Evolutionary conservation across 2,113 vertebrate genomes (phyloP), one percentile per base, ranked within the genome.

Genomic region (Lophura nycthemera): DNA sequence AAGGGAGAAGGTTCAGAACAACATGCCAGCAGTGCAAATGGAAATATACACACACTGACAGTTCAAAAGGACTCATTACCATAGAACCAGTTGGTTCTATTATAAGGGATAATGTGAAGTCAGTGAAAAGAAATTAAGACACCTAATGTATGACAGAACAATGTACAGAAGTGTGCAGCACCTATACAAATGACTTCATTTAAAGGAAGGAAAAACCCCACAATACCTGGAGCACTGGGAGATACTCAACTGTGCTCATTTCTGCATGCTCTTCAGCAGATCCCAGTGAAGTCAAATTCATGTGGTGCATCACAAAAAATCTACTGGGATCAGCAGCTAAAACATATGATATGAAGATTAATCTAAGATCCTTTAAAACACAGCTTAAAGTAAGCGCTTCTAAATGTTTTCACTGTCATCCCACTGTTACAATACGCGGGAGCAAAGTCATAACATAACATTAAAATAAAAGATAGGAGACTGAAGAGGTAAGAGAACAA

Each of bases 61-160:
- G 86, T 89, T 73, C 83, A 82, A 95, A 96, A 96, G 86, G 38
- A 85, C 84, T 96, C 87, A 92, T 97, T 96, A 93, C 59, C 79
- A 90, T 32, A 84, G 88, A 96, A 86, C 32, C 72, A 94, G 64
- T 40, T 95, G 66, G 61, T 95, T 97, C 83, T 47, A 72, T 86
- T 96, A 78, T 54, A 75, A 82, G 34, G 52, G 73, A 54, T 40
- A 89, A 36, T n/a, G 21, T 6, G 75, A 86, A 96, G 77, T 32
- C 79, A 64, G 56, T 43, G 19, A 40, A 86, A 94, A 75, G 73
- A 97, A 94, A 95, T 3, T 30, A 74, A 95, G 65, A 74, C 27
- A 86, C 29, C 38, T 83, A 45, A 74, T n/a, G 32, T 29, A 92
- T 61, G 70, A 93, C 16, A 83, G 82, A 92, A 86, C 61, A 85